Conservation (phyloP, 1,140 invertebrate genomes). For the Proales similis region DNA sequence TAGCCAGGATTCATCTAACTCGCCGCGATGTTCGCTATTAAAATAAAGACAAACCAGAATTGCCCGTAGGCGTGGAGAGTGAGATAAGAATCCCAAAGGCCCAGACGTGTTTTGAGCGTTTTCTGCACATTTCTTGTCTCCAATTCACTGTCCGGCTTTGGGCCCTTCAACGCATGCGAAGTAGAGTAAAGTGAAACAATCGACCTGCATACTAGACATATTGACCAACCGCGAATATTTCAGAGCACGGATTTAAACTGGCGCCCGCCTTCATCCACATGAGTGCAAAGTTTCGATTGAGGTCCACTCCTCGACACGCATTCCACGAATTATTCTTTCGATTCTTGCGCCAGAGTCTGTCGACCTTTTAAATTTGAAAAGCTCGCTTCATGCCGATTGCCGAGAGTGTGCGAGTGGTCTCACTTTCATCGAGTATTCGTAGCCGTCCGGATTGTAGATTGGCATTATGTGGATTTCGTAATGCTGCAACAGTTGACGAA, state of each 20-base stretch:
- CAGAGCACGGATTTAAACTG: constrained; percentile 14
- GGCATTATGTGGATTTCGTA: constrained; percentile 37
- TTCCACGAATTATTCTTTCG: not conserved
- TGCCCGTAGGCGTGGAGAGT: constrained; percentile 36
- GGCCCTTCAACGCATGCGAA: not conserved
- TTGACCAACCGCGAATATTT: constrained; percentile 19
- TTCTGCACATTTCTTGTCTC: constrained; percentile 9
- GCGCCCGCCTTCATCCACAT: constrained; percentile 17
- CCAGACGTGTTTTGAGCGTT: not conserved
- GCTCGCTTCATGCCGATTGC: not conserved
- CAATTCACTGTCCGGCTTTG: constrained; percentile 25
- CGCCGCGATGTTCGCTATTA: no score
- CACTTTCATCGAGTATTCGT: not conserved
- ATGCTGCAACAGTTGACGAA: constrained; percentile 1
- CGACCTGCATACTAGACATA: not conserved
- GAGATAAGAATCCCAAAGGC: constrained; percentile 17
- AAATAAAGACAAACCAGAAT: constrained; percentile 28
- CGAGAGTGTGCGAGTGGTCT: not conserved
- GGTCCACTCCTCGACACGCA: constrained; percentile 37
- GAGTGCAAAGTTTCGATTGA: constrained; percentile 37
- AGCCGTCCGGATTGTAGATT: constrained; percentile 37
- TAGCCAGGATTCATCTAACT: no score
- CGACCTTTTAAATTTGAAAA: not conserved
- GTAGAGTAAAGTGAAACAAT: not conserved
- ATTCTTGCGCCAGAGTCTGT: constrained; percentile 40